These are phyloP conservation scores for Drosophila melanosoma DNA, from an alignment of 2,888 invertebrate species.

Conservation along the genomic window DNA sequence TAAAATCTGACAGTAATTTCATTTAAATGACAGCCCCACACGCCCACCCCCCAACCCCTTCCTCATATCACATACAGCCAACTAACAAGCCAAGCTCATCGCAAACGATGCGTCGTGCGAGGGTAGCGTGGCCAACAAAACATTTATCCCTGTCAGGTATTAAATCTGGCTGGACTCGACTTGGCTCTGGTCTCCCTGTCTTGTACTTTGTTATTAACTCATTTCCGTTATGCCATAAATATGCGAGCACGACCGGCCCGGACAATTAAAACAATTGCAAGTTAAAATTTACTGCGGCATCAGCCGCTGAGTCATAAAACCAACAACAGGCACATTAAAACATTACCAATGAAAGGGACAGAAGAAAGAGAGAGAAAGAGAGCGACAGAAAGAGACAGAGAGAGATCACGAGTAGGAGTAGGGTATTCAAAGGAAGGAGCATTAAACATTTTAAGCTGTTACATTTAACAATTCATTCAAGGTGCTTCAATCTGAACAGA, in stretches of 20 bases:
- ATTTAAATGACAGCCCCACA: constrained; percentile 74
- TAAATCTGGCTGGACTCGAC: constrained; percentile 65
- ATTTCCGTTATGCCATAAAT: constrained; percentile 81
- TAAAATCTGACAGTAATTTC: constrained; percentile 80
- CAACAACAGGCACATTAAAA: constrained; percentile 71
- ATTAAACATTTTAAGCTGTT: constrained; percentile 47
- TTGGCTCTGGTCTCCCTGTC: constrained; percentile 45
- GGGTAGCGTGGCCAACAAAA: constrained; percentile 49
- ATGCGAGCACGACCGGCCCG: constrained; percentile 77
- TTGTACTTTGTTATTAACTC: constrained; percentile 80
- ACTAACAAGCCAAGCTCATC: constrained; percentile 41
- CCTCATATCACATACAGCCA: constrained; percentile 27
- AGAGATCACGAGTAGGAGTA: not conserved
- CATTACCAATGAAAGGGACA: constrained; percentile 43
- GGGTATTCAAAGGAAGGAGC: constrained; percentile 27
- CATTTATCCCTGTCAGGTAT: constrained; percentile 80
- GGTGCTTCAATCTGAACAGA: not conserved
- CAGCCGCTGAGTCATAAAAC: constrained; percentile 76
- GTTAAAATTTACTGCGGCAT: constrained; percentile 76
- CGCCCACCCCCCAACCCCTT: constrained; percentile 12
- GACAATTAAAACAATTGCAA: constrained; percentile 79
- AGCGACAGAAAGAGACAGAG: constrained; percentile 6
- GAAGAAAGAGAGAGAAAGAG: not conserved
- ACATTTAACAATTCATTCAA: constrained; percentile 45
- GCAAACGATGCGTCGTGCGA: constrained; percentile 33